Evolutionary conservation across 2,113 vertebrate genomes (phyloP).

Genomic region (Thamnaconus septentrionalis): DNA sequence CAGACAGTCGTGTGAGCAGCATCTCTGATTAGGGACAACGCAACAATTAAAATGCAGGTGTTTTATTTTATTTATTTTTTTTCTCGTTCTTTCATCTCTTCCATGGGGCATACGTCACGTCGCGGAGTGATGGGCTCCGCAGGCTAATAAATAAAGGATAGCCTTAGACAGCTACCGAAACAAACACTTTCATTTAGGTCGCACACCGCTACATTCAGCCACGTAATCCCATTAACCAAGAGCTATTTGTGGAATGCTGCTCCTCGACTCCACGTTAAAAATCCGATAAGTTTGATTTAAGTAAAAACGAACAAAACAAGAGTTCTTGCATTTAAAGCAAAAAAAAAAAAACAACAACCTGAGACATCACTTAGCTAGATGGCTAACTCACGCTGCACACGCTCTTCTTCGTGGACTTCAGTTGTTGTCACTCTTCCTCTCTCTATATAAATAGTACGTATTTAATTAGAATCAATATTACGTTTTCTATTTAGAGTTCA

Average conservation of each 20-base stretch:
- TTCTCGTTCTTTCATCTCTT: too few relatives aligned
- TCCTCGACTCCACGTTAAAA: constrained; percentile 18
- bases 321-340: too few relatives aligned
- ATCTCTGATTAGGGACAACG: neutral
- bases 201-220: neutral
- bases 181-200: constrained; percentile 5
- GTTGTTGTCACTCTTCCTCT: too few relatives aligned
- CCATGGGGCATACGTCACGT: neutral
- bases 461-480: too few relatives aligned
- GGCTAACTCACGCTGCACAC: neutral
- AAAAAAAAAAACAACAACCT: too few relatives aligned
- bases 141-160: constrained; percentile 12
- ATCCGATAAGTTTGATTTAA: constrained; percentile 8
- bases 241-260: constrained; percentile 32
- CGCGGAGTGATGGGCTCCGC: neutral
- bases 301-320: neutral
- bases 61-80: too few relatives aligned
- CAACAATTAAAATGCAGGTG: too few relatives aligned
- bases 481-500: too few relatives aligned
- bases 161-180: neutral
- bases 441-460: too few relatives aligned
- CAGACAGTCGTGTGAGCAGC: too few relatives aligned
- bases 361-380: too few relatives aligned
- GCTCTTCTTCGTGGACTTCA: neutral
- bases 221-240: constrained; percentile 53